Conservation (phyloP, 1,140 invertebrate species). For the Leptonema lineaticorne region DNA sequence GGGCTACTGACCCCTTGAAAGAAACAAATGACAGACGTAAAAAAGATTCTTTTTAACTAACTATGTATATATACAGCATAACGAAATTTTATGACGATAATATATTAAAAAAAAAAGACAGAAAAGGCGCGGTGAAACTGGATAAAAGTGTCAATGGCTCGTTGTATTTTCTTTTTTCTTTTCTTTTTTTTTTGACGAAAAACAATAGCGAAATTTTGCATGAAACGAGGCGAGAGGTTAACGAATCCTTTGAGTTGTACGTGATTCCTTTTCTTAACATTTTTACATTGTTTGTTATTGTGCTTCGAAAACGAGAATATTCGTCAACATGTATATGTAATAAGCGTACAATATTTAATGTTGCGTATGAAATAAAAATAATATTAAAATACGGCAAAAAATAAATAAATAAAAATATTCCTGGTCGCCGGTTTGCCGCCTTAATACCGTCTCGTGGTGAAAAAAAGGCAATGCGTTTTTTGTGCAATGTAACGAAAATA, state of each 20-base stretch:
- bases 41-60: no score
- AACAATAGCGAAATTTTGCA: not conserved
- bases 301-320: no score
- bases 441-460: no score
- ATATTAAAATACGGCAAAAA: no score
- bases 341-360: no score
- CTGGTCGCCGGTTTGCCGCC: not conserved
- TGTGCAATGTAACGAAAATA: not conserved
- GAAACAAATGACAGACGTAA: no score
- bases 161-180: not conserved
- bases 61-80: no score
- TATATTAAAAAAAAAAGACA: not conserved
- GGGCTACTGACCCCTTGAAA: no score
- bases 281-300: no score
- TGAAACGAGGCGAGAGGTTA: not conserved
- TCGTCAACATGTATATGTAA: no score
- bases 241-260: constrained; percentile 3
- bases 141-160: not conserved
- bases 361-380: no score
- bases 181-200: not conserved
- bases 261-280: not conserved
- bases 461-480: not conserved
- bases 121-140: not conserved
- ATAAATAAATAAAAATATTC: not conserved
- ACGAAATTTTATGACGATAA: no score